Evolutionary conservation across 2,797 vertebrate species (phyloP).

Genomic region (Brachyalestes nurse): DNA sequence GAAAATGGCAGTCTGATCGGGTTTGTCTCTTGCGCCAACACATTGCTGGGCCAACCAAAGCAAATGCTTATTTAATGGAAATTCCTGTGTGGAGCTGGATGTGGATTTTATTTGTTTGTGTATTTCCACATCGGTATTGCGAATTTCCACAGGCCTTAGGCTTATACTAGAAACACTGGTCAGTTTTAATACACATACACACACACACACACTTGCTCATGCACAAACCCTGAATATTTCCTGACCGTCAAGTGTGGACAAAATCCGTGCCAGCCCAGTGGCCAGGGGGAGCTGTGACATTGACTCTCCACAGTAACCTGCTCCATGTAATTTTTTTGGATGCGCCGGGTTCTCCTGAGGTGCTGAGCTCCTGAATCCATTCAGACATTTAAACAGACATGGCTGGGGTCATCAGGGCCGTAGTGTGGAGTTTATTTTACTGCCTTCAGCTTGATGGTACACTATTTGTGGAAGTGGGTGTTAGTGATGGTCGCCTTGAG

Average conservation of each 20-base stretch:
- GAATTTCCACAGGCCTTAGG: conserved; percentile 27
- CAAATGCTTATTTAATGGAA: conserved; percentile 37
- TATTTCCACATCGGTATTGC: conserved; percentile 25
- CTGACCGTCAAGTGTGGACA: not conserved
- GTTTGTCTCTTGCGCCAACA: conserved; percentile 22
- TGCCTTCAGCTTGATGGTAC: not conserved
- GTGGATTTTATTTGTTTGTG: conserved; percentile 33
- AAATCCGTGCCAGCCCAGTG: not conserved
- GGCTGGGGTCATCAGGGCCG: conserved; percentile 20
- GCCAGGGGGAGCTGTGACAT: conserved; percentile 31
- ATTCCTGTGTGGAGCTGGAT: conserved; percentile 7
- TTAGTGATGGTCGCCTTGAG: not conserved
- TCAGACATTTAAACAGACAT: conserved; percentile 31
- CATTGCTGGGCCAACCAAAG: conserved; percentile 10
- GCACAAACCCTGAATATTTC: conserved; percentile 4
- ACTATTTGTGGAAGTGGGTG: not conserved
- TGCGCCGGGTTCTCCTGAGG: conserved; percentile 24
- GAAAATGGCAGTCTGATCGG: conserved; percentile 23
- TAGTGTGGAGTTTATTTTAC: not conserved
- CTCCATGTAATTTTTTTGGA: conserved; percentile 37
- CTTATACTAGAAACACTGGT: conserved; percentile 13
- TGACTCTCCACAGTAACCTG: conserved; percentile 13
- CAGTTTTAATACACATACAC: conserved; percentile 17
- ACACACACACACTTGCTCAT: not conserved
- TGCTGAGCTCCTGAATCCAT: conserved; percentile 33